Conservation (phyloP, 1,140 invertebrate genomes). For the Pseudomyrmex flavicornis region DNA sequence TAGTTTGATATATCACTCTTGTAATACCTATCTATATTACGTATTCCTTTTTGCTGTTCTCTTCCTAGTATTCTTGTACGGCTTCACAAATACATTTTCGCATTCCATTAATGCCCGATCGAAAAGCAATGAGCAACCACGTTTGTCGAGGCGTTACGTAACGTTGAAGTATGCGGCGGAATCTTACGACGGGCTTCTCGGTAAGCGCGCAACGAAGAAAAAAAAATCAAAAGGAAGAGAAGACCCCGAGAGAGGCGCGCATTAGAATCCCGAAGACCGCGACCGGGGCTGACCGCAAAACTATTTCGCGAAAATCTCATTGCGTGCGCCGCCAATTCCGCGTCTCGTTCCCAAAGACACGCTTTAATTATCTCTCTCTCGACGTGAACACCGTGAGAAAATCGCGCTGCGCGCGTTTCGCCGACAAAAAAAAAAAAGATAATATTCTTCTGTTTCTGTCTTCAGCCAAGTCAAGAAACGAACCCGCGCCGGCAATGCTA, state of each 20-base stretch:
- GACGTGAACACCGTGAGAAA: slow-evolving; percentile 62
- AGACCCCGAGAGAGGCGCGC: neutral
- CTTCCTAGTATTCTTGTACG: neutral
- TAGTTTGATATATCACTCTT: neutral
- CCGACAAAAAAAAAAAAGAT: slow-evolving; percentile 18
- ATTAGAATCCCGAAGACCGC: slow-evolving; percentile 52
- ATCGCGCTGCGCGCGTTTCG: slow-evolving; percentile 9
- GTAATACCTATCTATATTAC: no score
- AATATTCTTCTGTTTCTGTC: slow-evolving; percentile 33
- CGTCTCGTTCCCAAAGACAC: slow-evolving; percentile 64
- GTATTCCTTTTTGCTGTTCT: neutral
- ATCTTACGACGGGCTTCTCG: slow-evolving; percentile 38
- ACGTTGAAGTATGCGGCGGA: slow-evolving; percentile 21
- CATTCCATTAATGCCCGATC: neutral
- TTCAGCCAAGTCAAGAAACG: slow-evolving; percentile 5
- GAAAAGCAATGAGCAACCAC: slow-evolving; percentile 3
- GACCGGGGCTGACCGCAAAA: slow-evolving; percentile 58
- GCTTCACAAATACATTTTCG: neutral
- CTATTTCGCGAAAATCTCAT: slow-evolving; percentile 67
- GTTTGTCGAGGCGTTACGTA: slow-evolving; percentile 37
- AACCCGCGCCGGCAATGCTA: neutral
- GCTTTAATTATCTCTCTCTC: slow-evolving; percentile 67
- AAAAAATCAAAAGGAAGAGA: neutral
- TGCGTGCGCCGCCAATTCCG: slow-evolving; percentile 62
- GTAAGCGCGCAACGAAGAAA: slow-evolving; percentile 12